Conservation (phyloP, 2,113 vertebrate species). For the Laticauda laticaudata region DNA sequence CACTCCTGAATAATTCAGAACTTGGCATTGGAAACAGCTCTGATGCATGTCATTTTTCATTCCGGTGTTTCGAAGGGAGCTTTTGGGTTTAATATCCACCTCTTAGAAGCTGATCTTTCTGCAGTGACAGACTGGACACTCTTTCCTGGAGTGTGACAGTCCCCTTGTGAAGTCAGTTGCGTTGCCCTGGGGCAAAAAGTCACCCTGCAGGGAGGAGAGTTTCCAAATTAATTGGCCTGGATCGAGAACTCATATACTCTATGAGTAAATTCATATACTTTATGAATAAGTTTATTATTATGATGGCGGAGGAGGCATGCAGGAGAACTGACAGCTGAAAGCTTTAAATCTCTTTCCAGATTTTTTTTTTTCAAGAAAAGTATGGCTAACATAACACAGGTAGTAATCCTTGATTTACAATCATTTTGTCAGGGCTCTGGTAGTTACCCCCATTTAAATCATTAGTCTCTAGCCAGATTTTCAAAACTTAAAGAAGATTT, state of each 20-base stretch:
- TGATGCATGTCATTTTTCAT: not conserved
- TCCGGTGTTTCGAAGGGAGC: not conserved
- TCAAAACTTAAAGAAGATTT: no score
- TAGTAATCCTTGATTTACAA: no score
- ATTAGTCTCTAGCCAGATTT: no score
- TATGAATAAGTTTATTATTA: not conserved
- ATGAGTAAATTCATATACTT: not conserved
- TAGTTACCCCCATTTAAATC: no score
- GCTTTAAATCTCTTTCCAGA: not conserved
- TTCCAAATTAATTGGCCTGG: slow-evolving; percentile 25
- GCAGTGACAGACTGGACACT: not conserved
- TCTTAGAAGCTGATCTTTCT: not conserved
- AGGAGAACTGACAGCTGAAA: not conserved
- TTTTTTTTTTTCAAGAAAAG: no score
- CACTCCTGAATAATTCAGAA: not conserved
- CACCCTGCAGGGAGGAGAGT: not conserved
- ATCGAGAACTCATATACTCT: slow-evolving; percentile 12
- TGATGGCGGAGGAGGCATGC: not conserved
- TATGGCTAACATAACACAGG: no score
- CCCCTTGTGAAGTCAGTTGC: slow-evolving; percentile 5
- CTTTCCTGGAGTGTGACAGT: not conserved
- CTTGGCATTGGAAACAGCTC: not conserved
- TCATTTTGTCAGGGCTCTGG: no score
- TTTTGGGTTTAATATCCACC: not conserved
- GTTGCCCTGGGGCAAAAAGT: not conserved